Conservation (phyloP, 2,797 vertebrate genomes). For the Xenops minutus region DNA sequence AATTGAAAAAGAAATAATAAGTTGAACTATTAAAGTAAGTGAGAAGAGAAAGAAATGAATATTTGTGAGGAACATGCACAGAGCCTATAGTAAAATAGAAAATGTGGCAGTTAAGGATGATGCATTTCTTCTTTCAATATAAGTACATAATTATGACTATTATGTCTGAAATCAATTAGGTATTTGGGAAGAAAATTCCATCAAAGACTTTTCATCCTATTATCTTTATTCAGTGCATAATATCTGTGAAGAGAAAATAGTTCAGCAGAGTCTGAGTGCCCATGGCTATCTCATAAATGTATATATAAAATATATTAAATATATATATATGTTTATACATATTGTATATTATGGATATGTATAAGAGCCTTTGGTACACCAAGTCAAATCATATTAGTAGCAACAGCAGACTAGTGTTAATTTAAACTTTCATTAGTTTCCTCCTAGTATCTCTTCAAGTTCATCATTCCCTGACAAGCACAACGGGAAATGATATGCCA, state of each 20-base stretch:
- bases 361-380: neutral
- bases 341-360: neutral
- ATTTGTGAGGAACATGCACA: neutral
- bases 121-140: neutral
- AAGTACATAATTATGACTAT: neutral
- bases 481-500: neutral
- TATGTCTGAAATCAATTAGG: neutral
- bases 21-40: constrained; percentile 8
- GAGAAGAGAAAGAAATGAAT: constrained; percentile 1
- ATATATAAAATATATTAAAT: neutral
- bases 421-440: neutral
- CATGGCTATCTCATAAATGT: neutral
- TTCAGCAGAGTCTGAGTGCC: neutral
- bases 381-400: neutral
- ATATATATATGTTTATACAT: neutral
- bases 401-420: neutral
- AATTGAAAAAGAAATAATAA: constrained; percentile 56
- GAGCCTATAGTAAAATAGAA: neutral
- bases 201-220: neutral
- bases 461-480: neutral
- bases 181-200: neutral
- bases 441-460: neutral
- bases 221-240: neutral
- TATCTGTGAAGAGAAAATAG: neutral
- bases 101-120: neutral